These are phyloP conservation scores for Trialeurodes vaporariorum DNA, from an alignment of 1,140 invertebrate species.

Conservation along the genomic window DNA sequence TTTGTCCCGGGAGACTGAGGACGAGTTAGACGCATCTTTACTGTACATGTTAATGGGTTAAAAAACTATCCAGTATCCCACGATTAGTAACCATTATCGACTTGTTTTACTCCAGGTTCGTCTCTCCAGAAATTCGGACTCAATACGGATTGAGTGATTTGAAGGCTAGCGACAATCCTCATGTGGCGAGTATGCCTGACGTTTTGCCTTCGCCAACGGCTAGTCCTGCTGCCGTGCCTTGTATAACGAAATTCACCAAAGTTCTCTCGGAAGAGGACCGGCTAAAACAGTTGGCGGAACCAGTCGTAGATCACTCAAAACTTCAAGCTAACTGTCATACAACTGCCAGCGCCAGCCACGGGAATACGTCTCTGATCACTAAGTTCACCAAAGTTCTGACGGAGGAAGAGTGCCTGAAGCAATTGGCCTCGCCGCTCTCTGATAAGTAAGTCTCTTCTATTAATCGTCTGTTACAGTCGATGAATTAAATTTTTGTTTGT, in stretches of 20 bases:
- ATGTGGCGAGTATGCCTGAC: not conserved
- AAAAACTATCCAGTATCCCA: too few relatives aligned
- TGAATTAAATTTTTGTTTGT: too few relatives aligned
- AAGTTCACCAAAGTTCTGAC: conserved; percentile 37
- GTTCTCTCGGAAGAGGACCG: conserved; percentile 21
- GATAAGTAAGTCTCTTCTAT: not conserved
- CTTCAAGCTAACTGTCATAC: not conserved
- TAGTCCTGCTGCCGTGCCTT: not conserved
- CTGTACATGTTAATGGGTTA: too few relatives aligned
- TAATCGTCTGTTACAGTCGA: too few relatives aligned
- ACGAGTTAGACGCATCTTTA: too few relatives aligned
- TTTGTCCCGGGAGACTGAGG: too few relatives aligned
- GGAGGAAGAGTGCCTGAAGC: conserved; percentile 38
- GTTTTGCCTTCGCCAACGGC: not conserved
- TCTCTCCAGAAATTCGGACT: conserved; percentile 36
- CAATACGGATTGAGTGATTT: conserved; percentile 44
- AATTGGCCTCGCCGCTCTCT: conserved; percentile 22
- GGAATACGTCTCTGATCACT: not conserved
- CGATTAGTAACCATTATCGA: too few relatives aligned
- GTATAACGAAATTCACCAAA: conserved; percentile 28
- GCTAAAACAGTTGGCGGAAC: conserved; percentile 15
- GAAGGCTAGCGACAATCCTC: conserved; percentile 39
- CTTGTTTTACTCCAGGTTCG: conserved; percentile 15
- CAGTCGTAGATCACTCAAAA: not conserved
- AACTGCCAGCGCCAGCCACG: not conserved